These are phyloP conservation scores for Drosophila dunni DNA, from an alignment of 1,140 invertebrate genomes.

Conservation along the genomic window DNA sequence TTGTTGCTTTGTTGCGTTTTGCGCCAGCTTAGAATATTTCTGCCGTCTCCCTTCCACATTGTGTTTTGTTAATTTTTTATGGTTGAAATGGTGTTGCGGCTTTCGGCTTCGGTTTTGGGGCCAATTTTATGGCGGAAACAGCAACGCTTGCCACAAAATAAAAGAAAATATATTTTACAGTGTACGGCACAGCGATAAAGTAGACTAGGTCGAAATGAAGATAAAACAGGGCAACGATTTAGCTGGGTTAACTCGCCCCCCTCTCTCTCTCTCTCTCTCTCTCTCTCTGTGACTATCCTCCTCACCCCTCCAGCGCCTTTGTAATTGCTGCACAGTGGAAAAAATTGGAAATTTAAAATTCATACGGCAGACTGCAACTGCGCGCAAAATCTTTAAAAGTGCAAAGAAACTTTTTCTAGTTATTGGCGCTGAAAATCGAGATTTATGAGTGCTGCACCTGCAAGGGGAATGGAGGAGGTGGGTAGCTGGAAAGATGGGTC, in stretches of 20 bases:
- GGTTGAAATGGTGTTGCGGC: slow-evolving; percentile 45
- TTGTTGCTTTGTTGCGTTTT: slow-evolving; percentile 19
- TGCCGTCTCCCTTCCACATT: slow-evolving; percentile 45
- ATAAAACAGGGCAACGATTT: slow-evolving; percentile 73
- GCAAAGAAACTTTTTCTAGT: slow-evolving; percentile 44
- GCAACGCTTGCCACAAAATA: slow-evolving; percentile 80
- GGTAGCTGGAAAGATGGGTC: not conserved
- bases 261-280: no score
- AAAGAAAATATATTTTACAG: slow-evolving; percentile 68
- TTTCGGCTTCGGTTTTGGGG: slow-evolving; percentile 30
- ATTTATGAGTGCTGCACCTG: slow-evolving; percentile 53
- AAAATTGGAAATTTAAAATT: slow-evolving; percentile 58
- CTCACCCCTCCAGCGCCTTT: slow-evolving; percentile 23
- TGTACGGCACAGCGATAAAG: slow-evolving; percentile 67
- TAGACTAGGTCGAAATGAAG: slow-evolving; percentile 80
- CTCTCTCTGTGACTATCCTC: slow-evolving; percentile 1
- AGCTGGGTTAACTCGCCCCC: slow-evolving; percentile 8
- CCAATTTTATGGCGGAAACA: slow-evolving; percentile 76
- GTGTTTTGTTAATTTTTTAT: slow-evolving; percentile 80
- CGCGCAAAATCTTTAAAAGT: slow-evolving; percentile 27
- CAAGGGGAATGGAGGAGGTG: not conserved
- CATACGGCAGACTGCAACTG: slow-evolving; percentile 40
- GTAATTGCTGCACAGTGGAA: slow-evolving; percentile 66
- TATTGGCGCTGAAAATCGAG: slow-evolving; percentile 52
- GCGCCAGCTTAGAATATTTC: slow-evolving; percentile 69